A percentile compares a stretch with the other conserved stretches of the same genome.
These are phyloP conservation scores for Aelia acuminata DNA, from an alignment of 2,888 invertebrate species.

Conservation along the genomic window DNA sequence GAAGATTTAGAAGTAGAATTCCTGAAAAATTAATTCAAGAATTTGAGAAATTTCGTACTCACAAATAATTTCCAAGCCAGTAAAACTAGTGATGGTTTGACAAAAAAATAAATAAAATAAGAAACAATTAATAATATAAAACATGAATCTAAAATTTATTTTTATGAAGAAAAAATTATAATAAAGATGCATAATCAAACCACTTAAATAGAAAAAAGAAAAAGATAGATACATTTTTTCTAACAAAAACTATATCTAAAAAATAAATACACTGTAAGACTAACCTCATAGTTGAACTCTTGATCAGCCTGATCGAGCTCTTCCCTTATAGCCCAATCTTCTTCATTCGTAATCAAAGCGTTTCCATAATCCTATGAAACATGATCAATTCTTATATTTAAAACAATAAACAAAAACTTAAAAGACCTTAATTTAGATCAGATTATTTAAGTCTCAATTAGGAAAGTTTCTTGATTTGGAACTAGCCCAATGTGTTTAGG, in stretches of 20 bases:
- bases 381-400: neutral
- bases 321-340: conserved; percentile 71
- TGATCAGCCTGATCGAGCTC: conserved; percentile 73
- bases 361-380: conserved; percentile 69
- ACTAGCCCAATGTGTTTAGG: too few species aligned
- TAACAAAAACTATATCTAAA: conserved; percentile 35
- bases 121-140: conserved; percentile 9
- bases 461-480: too few species aligned
- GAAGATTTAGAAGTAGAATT: conserved; percentile 49
- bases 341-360: conserved; percentile 74
- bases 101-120: conserved; percentile 27
- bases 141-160: neutral
- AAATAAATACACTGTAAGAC: neutral
- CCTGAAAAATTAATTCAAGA: conserved; percentile 50
- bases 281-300: conserved; percentile 72
- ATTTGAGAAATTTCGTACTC: conserved; percentile 28
- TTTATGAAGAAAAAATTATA: neutral
- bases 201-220: neutral
- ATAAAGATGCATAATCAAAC: neutral
- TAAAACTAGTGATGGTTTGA: conserved; percentile 37
- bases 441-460: neutral
- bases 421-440: neutral
- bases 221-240: neutral
- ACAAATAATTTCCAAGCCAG: conserved; percentile 47
- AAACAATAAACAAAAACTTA: neutral